phyloP scores from a whole-genome alignment of 2,888 invertebrate species.

The Torymus texanus region DNA sequence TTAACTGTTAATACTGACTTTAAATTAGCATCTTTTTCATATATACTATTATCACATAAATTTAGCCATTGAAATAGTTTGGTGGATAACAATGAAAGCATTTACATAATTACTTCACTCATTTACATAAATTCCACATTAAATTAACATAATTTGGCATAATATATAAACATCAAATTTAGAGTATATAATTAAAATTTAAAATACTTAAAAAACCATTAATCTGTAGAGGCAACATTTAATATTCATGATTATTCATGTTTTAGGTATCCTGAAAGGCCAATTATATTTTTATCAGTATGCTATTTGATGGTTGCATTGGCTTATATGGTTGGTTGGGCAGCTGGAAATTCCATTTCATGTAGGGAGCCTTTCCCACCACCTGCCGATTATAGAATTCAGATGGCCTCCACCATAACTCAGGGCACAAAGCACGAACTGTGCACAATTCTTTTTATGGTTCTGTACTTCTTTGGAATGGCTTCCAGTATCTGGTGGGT shows the following conservation, averaged over 20 bases:
- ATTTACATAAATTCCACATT: too few relatives aligned
- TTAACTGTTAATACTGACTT: background rate
- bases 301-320: conserved; percentile 97
- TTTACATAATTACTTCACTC: too few relatives aligned
- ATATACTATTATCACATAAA: background rate
- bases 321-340: conserved; percentile 91
- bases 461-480: conserved; percentile 97
- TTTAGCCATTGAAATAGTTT: too few relatives aligned
- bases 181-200: background rate
- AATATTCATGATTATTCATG: background rate
- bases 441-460: conserved; percentile 97
- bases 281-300: conserved; percentile 96
- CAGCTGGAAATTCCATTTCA: conserved; percentile 87
- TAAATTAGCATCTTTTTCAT: conserved; percentile 12
- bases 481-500: conserved; percentile 99
- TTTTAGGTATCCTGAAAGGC: conserved; percentile 93
- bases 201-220: conserved; percentile 15
- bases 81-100: too few relatives aligned
- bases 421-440: conserved; percentile 90
- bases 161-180: too few relatives aligned
- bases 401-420: conserved; percentile 89
- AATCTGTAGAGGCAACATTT: background rate
- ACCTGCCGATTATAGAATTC: conserved; percentile 82
- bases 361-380: conserved; percentile 89
- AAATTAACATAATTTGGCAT: too few relatives aligned